phyloP scores from a whole-genome alignment of 2,888 invertebrate genomes.

The Polia nebulosa region DNA sequence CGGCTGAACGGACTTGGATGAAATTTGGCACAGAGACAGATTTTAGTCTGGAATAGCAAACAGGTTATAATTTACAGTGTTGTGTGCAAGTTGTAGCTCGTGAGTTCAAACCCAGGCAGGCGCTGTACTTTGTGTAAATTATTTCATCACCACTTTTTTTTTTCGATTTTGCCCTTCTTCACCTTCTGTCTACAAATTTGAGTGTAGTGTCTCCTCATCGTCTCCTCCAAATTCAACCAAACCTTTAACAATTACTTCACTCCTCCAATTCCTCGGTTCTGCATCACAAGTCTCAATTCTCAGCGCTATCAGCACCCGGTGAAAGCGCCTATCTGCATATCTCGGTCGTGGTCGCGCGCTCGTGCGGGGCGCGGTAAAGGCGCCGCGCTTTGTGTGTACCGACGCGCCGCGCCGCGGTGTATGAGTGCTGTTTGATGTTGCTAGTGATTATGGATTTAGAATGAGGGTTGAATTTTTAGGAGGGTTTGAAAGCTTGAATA shows the following conservation, averaged over 20 bases:
- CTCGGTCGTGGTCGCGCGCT: conserved; percentile 78
- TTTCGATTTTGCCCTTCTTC: too few relatives aligned
- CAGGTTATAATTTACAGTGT: too few relatives aligned
- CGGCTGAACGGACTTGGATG: too few relatives aligned
- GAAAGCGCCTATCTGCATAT: conserved; percentile 71
- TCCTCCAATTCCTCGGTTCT: conserved; percentile 24
- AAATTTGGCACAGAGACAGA: too few relatives aligned
- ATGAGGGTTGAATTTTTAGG: conserved; percentile 45
- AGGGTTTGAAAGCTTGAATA: neutral
- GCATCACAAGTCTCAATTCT: conserved; percentile 29
- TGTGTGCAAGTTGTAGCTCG: too few relatives aligned
- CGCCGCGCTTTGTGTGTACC: conserved; percentile 80
- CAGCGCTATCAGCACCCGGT: conserved; percentile 72
- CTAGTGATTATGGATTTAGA: conserved; percentile 41
- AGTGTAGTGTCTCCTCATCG: too few relatives aligned
- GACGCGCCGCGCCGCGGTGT: conserved; percentile 55
- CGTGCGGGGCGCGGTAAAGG: conserved; percentile 79
- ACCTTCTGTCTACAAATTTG: too few relatives aligned
- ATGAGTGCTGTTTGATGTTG: conserved; percentile 54
- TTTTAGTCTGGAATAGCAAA: too few relatives aligned
- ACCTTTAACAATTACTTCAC: conserved; percentile 1
- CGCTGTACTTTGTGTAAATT: too few relatives aligned
- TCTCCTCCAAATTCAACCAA: neutral
- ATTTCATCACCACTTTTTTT: too few relatives aligned
- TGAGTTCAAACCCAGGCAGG: too few relatives aligned